These are phyloP conservation scores for Danionella dracula DNA, from an alignment of 2,797 vertebrate species.

Conservation along the genomic window DNA sequence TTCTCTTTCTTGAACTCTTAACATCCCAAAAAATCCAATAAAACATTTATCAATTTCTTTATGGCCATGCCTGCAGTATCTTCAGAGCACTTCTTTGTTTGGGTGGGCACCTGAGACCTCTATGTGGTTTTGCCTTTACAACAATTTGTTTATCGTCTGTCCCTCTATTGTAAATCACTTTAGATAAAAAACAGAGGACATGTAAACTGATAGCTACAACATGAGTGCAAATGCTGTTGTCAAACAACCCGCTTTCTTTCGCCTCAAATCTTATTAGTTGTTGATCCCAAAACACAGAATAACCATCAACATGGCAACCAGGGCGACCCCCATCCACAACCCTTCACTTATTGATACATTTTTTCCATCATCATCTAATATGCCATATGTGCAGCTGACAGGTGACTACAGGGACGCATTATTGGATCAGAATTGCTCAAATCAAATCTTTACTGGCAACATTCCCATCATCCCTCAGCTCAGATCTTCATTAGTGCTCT, in stretches of 20 bases:
- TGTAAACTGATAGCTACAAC: conserved; percentile 15
- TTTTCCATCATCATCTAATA: not conserved
- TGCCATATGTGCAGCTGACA: not conserved
- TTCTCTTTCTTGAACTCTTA: too few relatives aligned
- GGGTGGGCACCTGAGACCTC: too few relatives aligned
- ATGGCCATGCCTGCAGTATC: too few relatives aligned
- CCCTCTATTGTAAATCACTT: too few relatives aligned
- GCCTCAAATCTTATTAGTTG: conserved; percentile 4
- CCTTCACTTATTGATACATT: conserved; percentile 4
- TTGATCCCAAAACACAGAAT: not conserved
- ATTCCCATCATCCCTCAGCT: not conserved
- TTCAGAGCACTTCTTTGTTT: too few relatives aligned
- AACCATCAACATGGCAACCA: conserved; percentile 12
- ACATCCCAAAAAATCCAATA: too few relatives aligned
- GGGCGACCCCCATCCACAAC: not conserved
- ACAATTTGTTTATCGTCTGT: too few relatives aligned
- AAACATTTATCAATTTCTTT: too few relatives aligned
- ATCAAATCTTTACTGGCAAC: conserved; percentile 18
- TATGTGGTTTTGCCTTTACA: too few relatives aligned
- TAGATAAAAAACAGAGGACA: too few relatives aligned
- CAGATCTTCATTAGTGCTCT: conserved; percentile 21
- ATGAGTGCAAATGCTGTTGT: conserved; percentile 18
- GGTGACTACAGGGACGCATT: not conserved
- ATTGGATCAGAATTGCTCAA: conserved; percentile 11
- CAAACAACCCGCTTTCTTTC: conserved; percentile 31